Evolutionary conservation across 2,113 vertebrate genomes (phyloP).

Genomic region (Alosa alosa): DNA sequence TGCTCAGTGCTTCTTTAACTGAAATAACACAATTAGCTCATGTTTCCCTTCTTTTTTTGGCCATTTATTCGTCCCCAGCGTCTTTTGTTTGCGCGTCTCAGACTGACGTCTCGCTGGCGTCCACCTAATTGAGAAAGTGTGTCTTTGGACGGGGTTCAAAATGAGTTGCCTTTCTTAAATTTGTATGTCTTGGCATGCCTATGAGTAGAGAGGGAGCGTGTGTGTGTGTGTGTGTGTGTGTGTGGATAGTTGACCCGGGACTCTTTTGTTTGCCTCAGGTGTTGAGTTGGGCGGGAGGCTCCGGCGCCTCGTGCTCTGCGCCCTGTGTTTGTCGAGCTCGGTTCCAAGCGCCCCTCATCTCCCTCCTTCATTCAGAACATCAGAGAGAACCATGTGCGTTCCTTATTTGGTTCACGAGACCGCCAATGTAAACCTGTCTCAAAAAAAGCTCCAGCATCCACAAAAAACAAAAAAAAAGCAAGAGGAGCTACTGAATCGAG

Average conservation of each 20-base stretch:
- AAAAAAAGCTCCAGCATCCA: not conserved
- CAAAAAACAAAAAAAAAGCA: not conserved
- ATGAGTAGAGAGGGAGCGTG: conserved; percentile 14
- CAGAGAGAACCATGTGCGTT: not conserved
- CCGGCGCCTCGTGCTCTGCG: not conserved
- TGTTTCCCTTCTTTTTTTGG: conserved; percentile 56
- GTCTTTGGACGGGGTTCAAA: conserved; percentile 65
- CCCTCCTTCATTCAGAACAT: not conserved
- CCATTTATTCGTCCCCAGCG: conserved; percentile 58
- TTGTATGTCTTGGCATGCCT: conserved; percentile 27
- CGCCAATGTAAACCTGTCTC: not conserved
- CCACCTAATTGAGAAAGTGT: conserved; percentile 67
- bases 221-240: not conserved
- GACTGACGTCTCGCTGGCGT: conserved; percentile 64
- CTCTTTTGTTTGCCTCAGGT: conserved; percentile 43
- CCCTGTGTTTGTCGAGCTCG: not conserved
- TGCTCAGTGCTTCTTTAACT: conserved; percentile 72
- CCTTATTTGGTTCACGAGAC: not conserved
- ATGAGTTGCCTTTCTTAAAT: conserved; percentile 51
- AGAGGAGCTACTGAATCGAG: not conserved
- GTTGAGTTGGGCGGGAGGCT: conserved; percentile 28
- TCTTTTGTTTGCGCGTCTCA: conserved; percentile 64
- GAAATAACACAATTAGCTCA: conserved; percentile 72
- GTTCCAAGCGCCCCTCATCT: not conserved
- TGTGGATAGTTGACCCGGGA: conserved; percentile 18